These are phyloP conservation scores for Rhogogaster chlorosoma DNA, from an alignment of 2,888 invertebrate genomes.

Conservation along the genomic window DNA sequence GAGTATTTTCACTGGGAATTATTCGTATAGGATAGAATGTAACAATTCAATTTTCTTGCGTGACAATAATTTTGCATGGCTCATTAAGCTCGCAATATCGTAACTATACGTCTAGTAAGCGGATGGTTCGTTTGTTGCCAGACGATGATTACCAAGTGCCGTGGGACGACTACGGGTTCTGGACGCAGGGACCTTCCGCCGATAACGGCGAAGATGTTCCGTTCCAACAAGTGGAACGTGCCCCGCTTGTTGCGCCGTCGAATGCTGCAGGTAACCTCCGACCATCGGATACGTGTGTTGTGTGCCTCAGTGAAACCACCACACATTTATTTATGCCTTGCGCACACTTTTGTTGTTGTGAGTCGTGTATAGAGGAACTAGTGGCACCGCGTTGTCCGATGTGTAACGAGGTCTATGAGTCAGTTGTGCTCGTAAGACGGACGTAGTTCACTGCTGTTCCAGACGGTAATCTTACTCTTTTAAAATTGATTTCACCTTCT, in stretches of 20 bases:
- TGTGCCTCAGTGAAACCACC: neutral
- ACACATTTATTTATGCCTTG: constrained; percentile 9
- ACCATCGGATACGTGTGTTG: neutral
- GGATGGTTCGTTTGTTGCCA: constrained; percentile 5
- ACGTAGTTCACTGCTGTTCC: neutral
- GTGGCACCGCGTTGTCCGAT: neutral
- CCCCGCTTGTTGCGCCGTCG: neutral
- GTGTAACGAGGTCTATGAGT: neutral
- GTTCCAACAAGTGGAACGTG: neutral
- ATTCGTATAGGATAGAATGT: neutral
- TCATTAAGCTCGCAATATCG: neutral
- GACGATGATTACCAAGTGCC: constrained; percentile 2
- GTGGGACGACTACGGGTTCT: neutral
- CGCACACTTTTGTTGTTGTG: constrained; percentile 2
- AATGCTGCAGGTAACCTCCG: neutral
- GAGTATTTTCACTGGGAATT: neutral
- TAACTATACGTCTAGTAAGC: constrained; percentile 11
- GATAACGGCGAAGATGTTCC: neutral
- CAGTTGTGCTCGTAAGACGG: neutral
- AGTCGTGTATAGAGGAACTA: neutral
- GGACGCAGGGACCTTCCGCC: neutral
- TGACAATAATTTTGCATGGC: neutral
- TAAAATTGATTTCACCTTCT: neutral
- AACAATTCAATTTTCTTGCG: no score
- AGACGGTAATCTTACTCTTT: neutral